Evolutionary conservation across 92 coral and sea anemone species (phyloP).

Genomic region (Phenganax marumi): DNA sequence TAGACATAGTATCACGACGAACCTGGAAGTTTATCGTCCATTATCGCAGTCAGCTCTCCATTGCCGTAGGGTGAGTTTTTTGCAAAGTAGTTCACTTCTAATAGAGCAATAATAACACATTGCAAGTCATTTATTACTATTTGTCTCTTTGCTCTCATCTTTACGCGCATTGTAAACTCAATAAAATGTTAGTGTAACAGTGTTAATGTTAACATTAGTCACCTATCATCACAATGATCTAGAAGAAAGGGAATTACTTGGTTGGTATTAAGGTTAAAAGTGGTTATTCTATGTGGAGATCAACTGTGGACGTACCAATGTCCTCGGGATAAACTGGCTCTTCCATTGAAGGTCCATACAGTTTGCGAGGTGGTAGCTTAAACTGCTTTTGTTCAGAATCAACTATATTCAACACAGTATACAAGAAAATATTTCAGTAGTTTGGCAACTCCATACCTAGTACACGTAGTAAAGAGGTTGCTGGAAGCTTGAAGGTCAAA

Average conservation of each 20-base stretch:
- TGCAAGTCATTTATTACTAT: background rate
- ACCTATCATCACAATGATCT: no score
- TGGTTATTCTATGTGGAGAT: no score
- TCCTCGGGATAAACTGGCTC: conserved; percentile 24
- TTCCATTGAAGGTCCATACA: background rate
- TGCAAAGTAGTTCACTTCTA: conserved; percentile 25
- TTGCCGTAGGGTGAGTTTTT: conserved; percentile 34
- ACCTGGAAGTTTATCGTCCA: conserved; percentile 35
- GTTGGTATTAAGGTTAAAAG: no score
- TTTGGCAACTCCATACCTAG: no score
- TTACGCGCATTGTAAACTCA: conserved; percentile 10
- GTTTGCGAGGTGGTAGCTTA: conserved; percentile 7
- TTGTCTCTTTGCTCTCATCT: background rate
- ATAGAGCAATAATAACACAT: background rate
- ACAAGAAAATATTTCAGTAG: no score
- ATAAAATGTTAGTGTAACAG: conserved; percentile 3
- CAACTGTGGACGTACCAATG: conserved; percentile 4
- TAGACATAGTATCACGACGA: background rate
- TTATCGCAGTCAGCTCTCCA: conserved; percentile 27
- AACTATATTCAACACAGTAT: background rate
- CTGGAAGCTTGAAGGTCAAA: no score
- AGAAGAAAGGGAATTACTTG: no score
- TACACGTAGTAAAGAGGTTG: no score
- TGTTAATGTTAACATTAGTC: background rate
- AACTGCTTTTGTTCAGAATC: conserved; percentile 21